Evolutionary conservation across 2,888 invertebrate genomes (phyloP).

Genomic region (Megastigmus dorsalis): DNA sequence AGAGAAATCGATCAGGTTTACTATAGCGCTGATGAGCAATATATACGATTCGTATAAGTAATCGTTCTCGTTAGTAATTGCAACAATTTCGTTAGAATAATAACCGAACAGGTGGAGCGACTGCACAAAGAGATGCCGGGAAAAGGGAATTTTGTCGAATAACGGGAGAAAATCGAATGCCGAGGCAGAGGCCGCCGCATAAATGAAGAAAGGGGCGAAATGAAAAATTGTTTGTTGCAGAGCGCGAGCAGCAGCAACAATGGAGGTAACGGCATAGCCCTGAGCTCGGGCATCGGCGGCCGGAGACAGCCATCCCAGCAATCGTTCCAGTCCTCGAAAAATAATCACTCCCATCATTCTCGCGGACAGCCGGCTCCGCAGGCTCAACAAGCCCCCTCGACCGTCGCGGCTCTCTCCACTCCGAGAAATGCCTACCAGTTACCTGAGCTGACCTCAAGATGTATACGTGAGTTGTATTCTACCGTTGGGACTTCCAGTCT

Average conservation of each 20-base stretch:
- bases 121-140: no score
- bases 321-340: conserved; percentile 72
- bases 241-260: conserved; percentile 68
- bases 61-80: no score
- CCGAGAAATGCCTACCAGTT: conserved; percentile 63
- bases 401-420: conserved; percentile 56
- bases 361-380: conserved; percentile 57
- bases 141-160: no score
- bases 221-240: conserved; percentile 57
- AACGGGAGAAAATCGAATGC: background rate
- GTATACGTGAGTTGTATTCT: conserved; percentile 69
- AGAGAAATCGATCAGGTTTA: no score
- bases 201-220: no score
- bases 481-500: no score
- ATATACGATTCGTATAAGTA: no score
- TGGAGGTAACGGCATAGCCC: conserved; percentile 62
- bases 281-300: conserved; percentile 62
- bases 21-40: no score
- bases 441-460: conserved; percentile 62
- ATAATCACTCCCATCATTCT: conserved; percentile 66
- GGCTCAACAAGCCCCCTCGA: conserved; percentile 60
- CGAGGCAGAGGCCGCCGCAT: no score
- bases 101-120: no score
- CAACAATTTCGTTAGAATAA: no score
- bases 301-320: conserved; percentile 71